phyloP scores from a whole-genome alignment of 2,888 invertebrate genomes.

The Bembecia ichneumoniformis region DNA sequence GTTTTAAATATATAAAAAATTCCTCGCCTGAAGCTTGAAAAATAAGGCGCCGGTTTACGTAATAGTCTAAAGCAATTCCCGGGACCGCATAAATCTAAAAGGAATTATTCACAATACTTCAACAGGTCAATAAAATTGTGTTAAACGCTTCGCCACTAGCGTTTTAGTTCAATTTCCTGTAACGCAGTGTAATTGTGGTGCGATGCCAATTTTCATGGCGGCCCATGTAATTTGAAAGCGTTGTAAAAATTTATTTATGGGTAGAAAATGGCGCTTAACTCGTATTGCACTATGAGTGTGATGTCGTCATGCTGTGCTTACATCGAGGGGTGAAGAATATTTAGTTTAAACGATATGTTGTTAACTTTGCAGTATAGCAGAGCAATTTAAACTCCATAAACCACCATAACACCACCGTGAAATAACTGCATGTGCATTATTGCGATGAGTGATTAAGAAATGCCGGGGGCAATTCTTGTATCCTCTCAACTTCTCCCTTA shows the following conservation, averaged over 20 bases:
- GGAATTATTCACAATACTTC: slow-evolving; percentile 2
- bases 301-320: not conserved
- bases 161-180: slow-evolving; percentile 11
- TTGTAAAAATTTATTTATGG: slow-evolving; percentile 20
- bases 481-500: no score
- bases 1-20: no score
- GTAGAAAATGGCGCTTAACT: slow-evolving; percentile 8
- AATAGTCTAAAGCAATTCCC: not conserved
- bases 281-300: slow-evolving; percentile 8
- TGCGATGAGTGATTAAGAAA: not conserved
- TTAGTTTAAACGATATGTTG: no score
- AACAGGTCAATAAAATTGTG: slow-evolving; percentile 5
- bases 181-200: slow-evolving; percentile 13
- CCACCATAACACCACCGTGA: no score
- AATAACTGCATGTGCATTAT: not conserved
- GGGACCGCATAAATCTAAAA: not conserved
- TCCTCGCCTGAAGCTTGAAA: no score
- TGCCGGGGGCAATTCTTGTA: no score
- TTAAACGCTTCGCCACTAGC: slow-evolving; percentile 3
- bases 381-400: no score
- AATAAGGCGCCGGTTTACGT: no score
- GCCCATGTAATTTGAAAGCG: slow-evolving; percentile 9
- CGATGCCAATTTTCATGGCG: slow-evolving; percentile 15
- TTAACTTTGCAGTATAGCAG: no score
- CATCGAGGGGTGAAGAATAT: no score